A percentile compares a stretch with the other conserved stretches of the same genome.
Evolutionary conservation across 2,113 vertebrate genomes (phyloP).

Genomic region (Tauraco erythrolophus): DNA sequence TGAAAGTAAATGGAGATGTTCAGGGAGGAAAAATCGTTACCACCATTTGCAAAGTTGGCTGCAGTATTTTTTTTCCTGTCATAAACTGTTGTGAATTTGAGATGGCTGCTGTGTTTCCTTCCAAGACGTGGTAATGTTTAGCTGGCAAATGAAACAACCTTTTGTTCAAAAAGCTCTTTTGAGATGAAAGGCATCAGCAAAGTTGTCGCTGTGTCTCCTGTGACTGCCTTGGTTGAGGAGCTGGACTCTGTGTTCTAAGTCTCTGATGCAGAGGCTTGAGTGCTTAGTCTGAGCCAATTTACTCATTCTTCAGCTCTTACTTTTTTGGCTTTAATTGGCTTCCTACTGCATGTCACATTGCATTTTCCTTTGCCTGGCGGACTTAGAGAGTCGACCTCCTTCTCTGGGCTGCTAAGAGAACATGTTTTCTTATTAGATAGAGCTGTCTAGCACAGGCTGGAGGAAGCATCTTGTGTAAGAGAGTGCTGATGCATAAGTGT

Average conservation of each 20-base stretch:
- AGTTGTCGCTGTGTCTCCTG: neutral
- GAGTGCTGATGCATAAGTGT: neutral
- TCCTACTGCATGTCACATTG: constrained; percentile 60
- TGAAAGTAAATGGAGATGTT: neutral
- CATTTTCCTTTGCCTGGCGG: constrained; percentile 29
- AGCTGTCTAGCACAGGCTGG: neutral
- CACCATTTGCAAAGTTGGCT: neutral
- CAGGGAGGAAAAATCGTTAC: neutral
- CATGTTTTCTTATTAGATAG: constrained; percentile 3
- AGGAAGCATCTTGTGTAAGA: neutral
- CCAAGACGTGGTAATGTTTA: neutral
- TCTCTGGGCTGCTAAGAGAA: constrained; percentile 9
- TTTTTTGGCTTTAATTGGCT: constrained; percentile 59
- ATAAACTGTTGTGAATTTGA: constrained; percentile 36
- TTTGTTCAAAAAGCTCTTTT: neutral
- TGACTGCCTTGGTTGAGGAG: constrained; percentile 18
- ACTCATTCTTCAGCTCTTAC: constrained; percentile 47
- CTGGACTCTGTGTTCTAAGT: neutral
- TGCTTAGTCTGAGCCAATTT: constrained; percentile 58
- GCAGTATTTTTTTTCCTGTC: neutral
- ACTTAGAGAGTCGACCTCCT: neutral
- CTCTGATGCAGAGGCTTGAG: neutral
- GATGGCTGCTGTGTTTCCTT: constrained; percentile 14
- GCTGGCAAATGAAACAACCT: constrained; percentile 24
- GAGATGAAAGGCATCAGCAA: constrained; percentile 33